Conservation (phyloP, 2,888 invertebrate genomes). For the Anoncus sp. region DNA sequence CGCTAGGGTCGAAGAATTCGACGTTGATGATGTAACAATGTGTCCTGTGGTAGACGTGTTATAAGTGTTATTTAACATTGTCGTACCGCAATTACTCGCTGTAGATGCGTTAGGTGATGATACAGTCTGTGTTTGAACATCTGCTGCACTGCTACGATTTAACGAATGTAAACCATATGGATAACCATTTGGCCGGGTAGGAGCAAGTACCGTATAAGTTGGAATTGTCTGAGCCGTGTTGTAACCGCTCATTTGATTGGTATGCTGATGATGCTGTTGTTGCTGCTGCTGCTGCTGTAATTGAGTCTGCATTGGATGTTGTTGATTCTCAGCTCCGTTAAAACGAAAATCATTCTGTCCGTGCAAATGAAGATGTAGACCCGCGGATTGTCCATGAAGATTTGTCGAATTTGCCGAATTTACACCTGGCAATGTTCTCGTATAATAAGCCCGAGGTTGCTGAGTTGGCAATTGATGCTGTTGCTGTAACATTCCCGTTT, state of each 20-base stretch:
- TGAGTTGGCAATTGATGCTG: constrained; percentile 56
- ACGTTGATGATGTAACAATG: constrained; percentile 62
- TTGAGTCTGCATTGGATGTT: constrained; percentile 50
- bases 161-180: constrained; percentile 56
- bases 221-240: constrained; percentile 71
- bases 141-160: constrained; percentile 68
- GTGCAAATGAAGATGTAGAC: constrained; percentile 80
- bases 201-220: constrained; percentile 69
- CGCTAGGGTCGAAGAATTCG: constrained; percentile 74
- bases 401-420: constrained; percentile 52
- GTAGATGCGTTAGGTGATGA: constrained; percentile 57
- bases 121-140: constrained; percentile 77
- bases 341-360: constrained; percentile 75
- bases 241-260: constrained; percentile 66
- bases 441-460: constrained; percentile 73
- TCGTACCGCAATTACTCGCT: neutral
- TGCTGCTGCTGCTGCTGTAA: constrained; percentile 71
- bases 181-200: constrained; percentile 66
- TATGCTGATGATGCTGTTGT: constrained; percentile 73
- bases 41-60: constrained; percentile 40
- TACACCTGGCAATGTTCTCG: constrained; percentile 68
- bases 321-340: constrained; percentile 50
- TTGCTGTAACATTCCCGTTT: constrained; percentile 38
- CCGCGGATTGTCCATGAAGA: constrained; percentile 67
- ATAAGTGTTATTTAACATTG: constrained; percentile 34